phyloP scores from a whole-genome alignment of 2,113 vertebrate genomes.

The Caranx melampygus region DNA sequence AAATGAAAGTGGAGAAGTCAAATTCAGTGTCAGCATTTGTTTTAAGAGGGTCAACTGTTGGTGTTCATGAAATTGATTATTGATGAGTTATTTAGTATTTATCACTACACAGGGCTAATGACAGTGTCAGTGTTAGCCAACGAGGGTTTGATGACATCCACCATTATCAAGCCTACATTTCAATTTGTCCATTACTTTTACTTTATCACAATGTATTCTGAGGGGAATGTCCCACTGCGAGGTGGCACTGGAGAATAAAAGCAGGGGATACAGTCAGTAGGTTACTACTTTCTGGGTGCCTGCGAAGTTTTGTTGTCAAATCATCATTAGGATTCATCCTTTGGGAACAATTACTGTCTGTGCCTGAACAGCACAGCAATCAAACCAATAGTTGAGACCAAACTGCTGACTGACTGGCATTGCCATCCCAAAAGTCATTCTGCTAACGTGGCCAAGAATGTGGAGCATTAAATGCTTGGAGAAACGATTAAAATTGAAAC shows the following conservation, averaged over 20 bases:
- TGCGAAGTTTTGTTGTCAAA: background rate
- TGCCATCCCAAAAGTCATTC: background rate
- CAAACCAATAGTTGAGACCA: background rate
- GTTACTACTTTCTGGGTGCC: background rate
- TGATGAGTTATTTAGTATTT: no score
- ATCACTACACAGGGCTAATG: no score
- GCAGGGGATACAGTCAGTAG: background rate
- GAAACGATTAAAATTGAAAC: slow-evolving; percentile 52
- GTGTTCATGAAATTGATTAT: no score
- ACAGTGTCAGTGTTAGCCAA: no score
- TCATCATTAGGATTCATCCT: slow-evolving; percentile 1
- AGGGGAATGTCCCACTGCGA: no score
- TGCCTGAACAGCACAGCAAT: slow-evolving; percentile 3
- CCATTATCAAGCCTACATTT: no score
- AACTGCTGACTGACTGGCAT: background rate
- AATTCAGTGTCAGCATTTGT: no score
- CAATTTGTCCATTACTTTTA: no score
- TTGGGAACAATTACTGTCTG: background rate
- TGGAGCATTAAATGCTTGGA: slow-evolving; percentile 42
- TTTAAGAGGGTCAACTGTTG: no score
- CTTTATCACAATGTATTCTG: no score
- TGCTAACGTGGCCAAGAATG: slow-evolving; percentile 28
- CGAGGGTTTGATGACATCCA: no score
- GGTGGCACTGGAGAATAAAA: background rate
- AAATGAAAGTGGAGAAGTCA: slow-evolving; percentile 2